These are phyloP conservation scores for Sialis lutaria DNA, from an alignment of 2,888 invertebrate species.

Conservation along the genomic window DNA sequence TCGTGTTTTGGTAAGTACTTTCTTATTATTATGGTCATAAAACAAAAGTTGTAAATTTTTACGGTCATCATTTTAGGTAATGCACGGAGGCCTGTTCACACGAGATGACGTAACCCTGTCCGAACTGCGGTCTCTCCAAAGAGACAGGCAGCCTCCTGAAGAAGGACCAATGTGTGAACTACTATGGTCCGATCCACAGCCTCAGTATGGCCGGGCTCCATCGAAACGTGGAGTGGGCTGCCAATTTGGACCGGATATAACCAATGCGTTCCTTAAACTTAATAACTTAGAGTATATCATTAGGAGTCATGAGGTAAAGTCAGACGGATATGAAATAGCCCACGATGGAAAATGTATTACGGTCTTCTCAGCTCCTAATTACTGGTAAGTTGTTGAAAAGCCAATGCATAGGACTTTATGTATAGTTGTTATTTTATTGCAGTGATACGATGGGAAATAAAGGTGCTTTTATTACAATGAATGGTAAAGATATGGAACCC, in stretches of 20 bases:
- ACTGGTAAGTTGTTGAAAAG: slow-evolving; percentile 52
- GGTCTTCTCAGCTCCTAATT: slow-evolving; percentile 98
- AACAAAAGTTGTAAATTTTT: not conserved
- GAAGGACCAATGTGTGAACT: slow-evolving; percentile 95
- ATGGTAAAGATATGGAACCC: slow-evolving; percentile 80
- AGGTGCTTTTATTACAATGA: slow-evolving; percentile 93
- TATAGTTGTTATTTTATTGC: slow-evolving; percentile 18
- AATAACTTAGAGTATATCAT: slow-evolving; percentile 90
- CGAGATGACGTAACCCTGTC: slow-evolving; percentile 84
- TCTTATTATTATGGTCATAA: not conserved
- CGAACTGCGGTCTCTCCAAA: slow-evolving; percentile 72
- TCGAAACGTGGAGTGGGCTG: slow-evolving; percentile 96
- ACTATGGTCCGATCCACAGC: slow-evolving; percentile 97
- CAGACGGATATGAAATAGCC: slow-evolving; percentile 86
- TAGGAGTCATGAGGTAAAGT: slow-evolving; percentile 94
- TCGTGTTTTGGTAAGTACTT: slow-evolving; percentile 43
- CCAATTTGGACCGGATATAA: slow-evolving; percentile 97
- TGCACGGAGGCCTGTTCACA: slow-evolving; percentile 98
- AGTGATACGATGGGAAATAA: slow-evolving; percentile 99
- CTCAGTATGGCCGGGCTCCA: slow-evolving; percentile 69
- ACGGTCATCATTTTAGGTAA: slow-evolving; percentile 39
- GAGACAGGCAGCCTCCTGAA: slow-evolving; percentile 94
- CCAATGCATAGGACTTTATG: not conserved
- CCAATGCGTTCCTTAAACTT: slow-evolving; percentile 59
- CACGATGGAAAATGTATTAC: slow-evolving; percentile 95